Percentiles rank a stretch among this genome's conserved stretches.
phyloP scores from a whole-genome alignment of 2,797 vertebrate species.

The Tadarida brasiliensis region DNA sequence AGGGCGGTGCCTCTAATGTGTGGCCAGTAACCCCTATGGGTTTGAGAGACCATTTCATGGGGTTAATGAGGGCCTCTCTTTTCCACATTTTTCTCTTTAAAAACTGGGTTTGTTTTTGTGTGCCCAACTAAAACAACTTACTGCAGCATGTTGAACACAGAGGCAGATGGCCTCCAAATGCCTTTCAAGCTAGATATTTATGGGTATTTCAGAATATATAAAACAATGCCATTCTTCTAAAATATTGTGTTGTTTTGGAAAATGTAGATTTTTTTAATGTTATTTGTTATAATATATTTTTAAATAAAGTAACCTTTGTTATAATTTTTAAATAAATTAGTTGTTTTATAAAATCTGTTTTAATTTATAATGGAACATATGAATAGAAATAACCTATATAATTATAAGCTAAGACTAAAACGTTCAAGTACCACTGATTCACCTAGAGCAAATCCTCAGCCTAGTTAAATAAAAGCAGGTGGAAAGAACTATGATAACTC shows the following conservation, averaged over 20 bases:
- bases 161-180: background rate
- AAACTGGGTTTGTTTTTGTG: background rate
- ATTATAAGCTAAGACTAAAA: background rate
- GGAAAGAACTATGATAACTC: background rate
- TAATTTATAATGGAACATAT: background rate
- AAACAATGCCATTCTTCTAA: background rate
- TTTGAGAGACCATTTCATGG: background rate
- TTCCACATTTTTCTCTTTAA: background rate
- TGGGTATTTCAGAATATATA: background rate
- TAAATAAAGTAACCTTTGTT: background rate
- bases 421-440: background rate
- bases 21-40: background rate
- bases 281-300: background rate
- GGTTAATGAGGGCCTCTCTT: background rate
- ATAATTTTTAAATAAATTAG: background rate
- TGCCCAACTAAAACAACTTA: background rate
- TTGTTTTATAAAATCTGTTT: background rate
- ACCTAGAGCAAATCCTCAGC: background rate
- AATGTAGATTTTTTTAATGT: background rate
- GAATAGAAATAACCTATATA: background rate
- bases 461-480: background rate
- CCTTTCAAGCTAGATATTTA: background rate
- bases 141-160: background rate
- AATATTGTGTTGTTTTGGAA: background rate
- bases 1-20: background rate